Evolutionary conservation across 2,888 invertebrate species (phyloP).

Genomic region (Cabera pusaria): DNA sequence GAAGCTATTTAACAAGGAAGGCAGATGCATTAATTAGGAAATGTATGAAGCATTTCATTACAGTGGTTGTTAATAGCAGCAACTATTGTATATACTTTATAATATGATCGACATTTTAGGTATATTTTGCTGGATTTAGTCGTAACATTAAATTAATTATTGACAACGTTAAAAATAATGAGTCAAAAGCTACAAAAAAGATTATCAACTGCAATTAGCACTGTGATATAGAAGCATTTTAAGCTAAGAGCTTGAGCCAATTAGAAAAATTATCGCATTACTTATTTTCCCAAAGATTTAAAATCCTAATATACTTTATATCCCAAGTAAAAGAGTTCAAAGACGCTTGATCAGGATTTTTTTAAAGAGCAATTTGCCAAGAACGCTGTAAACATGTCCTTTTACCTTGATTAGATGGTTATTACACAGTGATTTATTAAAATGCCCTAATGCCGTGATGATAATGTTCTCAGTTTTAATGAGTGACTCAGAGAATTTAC

Average conservation of each 20-base stretch:
- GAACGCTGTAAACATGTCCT: constrained; percentile 20
- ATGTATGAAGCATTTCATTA: no score
- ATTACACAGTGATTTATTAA: constrained; percentile 40
- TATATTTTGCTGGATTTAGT: no score
- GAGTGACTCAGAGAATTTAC: constrained; percentile 33
- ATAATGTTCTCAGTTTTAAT: constrained; percentile 35
- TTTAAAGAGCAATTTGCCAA: constrained; percentile 7
- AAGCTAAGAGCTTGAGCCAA: background rate
- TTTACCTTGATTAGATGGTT: constrained; percentile 40
- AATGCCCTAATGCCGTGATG: constrained; percentile 29
- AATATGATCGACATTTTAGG: no score
- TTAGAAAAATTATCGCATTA: background rate
- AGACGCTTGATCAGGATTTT: constrained; percentile 6
- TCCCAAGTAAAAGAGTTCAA: background rate
- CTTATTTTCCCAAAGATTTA: background rate
- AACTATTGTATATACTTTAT: no score
- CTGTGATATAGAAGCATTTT: no score
- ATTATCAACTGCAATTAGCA: no score
- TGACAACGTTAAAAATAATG: no score
- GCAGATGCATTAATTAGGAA: no score
- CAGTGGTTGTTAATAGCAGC: no score
- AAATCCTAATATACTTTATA: constrained; percentile 1
- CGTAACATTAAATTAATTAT: no score
- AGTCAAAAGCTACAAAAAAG: no score
- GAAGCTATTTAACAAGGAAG: no score